Percentiles rank a stretch among this genome's conserved stretches.
These are phyloP conservation scores for Petromus typicus DNA, from an alignment of 2,113 vertebrate species.

Conservation along the genomic window DNA sequence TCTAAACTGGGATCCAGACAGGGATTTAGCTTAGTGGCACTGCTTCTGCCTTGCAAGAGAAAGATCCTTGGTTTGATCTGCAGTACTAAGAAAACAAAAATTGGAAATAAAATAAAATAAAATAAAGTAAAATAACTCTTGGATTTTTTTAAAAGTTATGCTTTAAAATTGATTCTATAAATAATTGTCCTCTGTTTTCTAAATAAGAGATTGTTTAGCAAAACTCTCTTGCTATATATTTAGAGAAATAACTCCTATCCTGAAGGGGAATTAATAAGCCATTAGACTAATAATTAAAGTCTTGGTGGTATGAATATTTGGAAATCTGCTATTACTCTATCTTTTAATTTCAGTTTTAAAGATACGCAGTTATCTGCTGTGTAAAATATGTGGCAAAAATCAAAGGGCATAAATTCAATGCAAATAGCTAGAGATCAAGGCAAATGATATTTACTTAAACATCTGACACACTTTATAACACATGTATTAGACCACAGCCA, in stretches of 20 bases:
- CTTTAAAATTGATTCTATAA: not conserved
- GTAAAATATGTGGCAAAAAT: conserved; percentile 1
- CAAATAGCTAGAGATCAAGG: not conserved
- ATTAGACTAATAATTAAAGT: not conserved
- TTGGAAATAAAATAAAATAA: no score
- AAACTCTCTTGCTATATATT: not conserved
- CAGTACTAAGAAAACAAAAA: no score
- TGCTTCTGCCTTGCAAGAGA: no score
- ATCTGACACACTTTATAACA: not conserved
- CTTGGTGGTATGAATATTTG: not conserved
- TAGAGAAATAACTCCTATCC: not conserved
- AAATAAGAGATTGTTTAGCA: conserved; percentile 20
- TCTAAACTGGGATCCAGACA: conserved; percentile 2
- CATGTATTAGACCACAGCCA: not conserved
- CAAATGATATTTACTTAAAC: not conserved
- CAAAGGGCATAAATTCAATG: not conserved
- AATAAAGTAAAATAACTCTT: no score
- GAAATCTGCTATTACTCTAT: not conserved
- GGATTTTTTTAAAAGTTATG: not conserved
- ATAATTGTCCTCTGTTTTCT: not conserved
- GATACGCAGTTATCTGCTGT: not conserved
- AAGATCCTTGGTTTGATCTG: no score
- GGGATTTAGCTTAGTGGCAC: no score
- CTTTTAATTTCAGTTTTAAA: conserved; percentile 22
- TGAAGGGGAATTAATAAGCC: not conserved